phyloP scores from a whole-genome alignment of 2,888 invertebrate genomes.

The Calliopum simillimum region DNA sequence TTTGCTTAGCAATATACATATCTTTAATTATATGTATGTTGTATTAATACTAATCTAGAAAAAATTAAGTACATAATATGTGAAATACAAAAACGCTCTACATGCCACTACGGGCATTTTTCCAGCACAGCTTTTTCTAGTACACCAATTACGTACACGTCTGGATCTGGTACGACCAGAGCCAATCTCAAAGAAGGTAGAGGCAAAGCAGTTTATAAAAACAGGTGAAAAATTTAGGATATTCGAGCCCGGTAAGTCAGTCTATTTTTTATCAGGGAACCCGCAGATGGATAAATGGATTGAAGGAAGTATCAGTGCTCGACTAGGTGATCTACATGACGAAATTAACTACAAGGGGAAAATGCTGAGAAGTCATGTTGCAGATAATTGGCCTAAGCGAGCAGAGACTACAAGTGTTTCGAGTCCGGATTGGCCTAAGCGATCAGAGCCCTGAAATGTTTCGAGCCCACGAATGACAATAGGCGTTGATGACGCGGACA shows the following conservation, averaged over 20 bases:
- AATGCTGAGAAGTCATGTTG: slow-evolving; percentile 24
- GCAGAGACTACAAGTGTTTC: neutral
- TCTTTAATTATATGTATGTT: no score
- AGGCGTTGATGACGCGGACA: no score
- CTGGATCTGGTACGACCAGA: slow-evolving; percentile 38
- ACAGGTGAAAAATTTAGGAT: slow-evolving; percentile 6
- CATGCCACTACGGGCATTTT: slow-evolving; percentile 38
- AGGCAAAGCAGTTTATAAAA: slow-evolving; percentile 4
- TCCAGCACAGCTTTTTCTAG: slow-evolving; percentile 39
- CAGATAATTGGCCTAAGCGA: neutral
- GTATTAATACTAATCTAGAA: no score
- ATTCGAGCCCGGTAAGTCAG: slow-evolving; percentile 6
- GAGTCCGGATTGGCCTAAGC: neutral
- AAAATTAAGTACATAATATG: slow-evolving; percentile 38
- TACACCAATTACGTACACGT: slow-evolving; percentile 35
- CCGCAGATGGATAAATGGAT: slow-evolving; percentile 36
- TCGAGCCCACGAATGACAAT: neutral
- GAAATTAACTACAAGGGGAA: slow-evolving; percentile 26
- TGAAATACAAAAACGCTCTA: slow-evolving; percentile 41
- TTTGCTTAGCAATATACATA: no score
- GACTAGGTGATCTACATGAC: slow-evolving; percentile 31
- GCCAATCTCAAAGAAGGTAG: slow-evolving; percentile 11
- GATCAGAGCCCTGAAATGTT: neutral
- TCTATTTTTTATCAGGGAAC: slow-evolving; percentile 32
- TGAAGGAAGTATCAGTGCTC: slow-evolving; percentile 15